These are phyloP conservation scores for Loripinus fragilis DNA, from an alignment of 2,888 invertebrate species.

Conservation along the genomic window DNA sequence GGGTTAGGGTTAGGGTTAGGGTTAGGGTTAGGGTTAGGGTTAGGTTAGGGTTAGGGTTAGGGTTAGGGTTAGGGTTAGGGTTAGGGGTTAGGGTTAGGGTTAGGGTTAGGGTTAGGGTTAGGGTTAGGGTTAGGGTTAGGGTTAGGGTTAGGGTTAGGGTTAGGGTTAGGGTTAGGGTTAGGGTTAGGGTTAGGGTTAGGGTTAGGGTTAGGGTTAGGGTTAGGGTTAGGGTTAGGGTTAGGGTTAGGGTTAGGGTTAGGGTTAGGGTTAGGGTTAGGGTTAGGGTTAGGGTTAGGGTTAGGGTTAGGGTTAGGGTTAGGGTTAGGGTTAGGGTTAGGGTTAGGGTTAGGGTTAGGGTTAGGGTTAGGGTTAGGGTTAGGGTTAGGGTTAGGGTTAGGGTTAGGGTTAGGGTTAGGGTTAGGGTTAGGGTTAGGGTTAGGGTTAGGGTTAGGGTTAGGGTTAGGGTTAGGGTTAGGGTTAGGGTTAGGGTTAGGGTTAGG, in stretches of 20 bases:
- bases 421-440: constrained; percentile 51
- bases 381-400: constrained; percentile 44
- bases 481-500: constrained; percentile 50
- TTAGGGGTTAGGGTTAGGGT: too few species aligned
- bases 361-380: constrained; percentile 12
- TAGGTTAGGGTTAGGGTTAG: too few species aligned
- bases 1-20: constrained; percentile 52
- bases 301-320: constrained; percentile 64
- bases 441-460: constrained; percentile 47
- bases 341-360: constrained; percentile 58
- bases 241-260: constrained; percentile 56
- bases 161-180: constrained; percentile 51
- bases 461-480: constrained; percentile 58
- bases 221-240: constrained; percentile 59
- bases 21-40: constrained; percentile 40
- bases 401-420: constrained; percentile 54
- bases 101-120: constrained; percentile 29
- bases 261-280: constrained; percentile 55
- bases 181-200: constrained; percentile 45
- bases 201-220: constrained; percentile 59
- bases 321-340: constrained; percentile 62
- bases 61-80: too few species aligned
- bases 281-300: constrained; percentile 59
- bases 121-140: constrained; percentile 54
- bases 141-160: constrained; percentile 56